Evolutionary conservation across 2,888 invertebrate genomes (phyloP), one percentile per base, ranked within the genome.

Genomic region (Calliphora vomitoria): DNA sequence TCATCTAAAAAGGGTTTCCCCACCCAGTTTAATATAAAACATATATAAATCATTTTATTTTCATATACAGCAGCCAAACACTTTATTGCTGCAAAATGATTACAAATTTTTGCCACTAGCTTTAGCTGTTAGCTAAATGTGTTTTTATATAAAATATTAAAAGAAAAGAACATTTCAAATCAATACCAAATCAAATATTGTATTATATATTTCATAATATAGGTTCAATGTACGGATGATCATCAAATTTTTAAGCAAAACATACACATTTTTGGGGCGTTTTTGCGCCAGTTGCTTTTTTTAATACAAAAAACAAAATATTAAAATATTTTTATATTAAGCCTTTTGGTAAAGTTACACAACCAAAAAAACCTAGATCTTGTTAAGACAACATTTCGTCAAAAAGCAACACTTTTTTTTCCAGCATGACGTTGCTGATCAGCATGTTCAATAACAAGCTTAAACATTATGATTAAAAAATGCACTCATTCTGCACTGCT

Each of bases 321-420:
- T 25, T 4, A 25, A 80, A 68, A 68, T 66, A 71, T 76, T 79
- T 58, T 76, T 69, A 35, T 35, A 35, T 35, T 35, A 35, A 35
- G 68, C 58, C 76, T 82, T 82, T 72, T 78, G 64, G 25, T 74
- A 20, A 71, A n/a, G 13, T 50, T 75, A 31, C n/a, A 55, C 18
- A 81, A 35, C 13, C 53, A 53, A 44, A 13, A 53, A 68, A 41
- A 71, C 75, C 85, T 92, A 92, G 92, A 92, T 91, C 92, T 92
- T 90, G 92, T 92, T 92, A 92, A 92, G 91, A 90, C 89, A 89
- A 90, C 90, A 91, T 91, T 91, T 91, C 91, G 90, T 91, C 90
- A 91, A 91, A 78, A 89, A 64, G 55, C 85, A 82, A 82, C 72
- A 74, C 82, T 76, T 68, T 71, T n/a, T 72, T 66, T 69, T 68